Evolutionary conservation across 2,797 vertebrate species (phyloP).

Genomic region (Manis crassicaudata): DNA sequence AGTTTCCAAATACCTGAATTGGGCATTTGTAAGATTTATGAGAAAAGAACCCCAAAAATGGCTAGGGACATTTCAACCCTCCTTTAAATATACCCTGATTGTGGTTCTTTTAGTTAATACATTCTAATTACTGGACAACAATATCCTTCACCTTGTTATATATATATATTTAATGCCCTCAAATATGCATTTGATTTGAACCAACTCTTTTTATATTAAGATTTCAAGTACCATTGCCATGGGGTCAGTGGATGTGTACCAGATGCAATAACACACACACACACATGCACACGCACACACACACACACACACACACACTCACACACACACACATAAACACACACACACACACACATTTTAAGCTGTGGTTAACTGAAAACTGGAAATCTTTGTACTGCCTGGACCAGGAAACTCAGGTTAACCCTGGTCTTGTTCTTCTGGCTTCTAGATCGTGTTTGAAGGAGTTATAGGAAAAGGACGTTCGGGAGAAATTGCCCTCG

Average conservation of each 20-base stretch:
- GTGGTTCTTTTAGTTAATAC: constrained; percentile 48
- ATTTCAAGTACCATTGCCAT: constrained; percentile 66
- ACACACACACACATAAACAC: too few relatives aligned
- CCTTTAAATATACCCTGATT: neutral
- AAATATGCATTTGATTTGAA: constrained; percentile 68
- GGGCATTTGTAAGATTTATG: constrained; percentile 44
- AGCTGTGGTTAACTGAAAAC: neutral
- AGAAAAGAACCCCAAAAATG: constrained; percentile 18
- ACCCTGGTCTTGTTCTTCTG: constrained; percentile 54
- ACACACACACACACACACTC: neutral
- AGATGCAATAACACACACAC: constrained; percentile 24
- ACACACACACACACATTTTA: neutral
- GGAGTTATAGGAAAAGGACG: constrained; percentile 93
- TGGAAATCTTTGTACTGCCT: constrained; percentile 10
- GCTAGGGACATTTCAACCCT: neutral
- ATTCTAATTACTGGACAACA: constrained; percentile 34
- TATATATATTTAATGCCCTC: constrained; percentile 4
- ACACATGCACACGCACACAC: neutral
- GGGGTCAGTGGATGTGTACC: constrained; percentile 72
- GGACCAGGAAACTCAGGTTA: constrained; percentile 13
- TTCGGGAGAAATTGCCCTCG: constrained; percentile 93
- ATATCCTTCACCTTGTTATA: constrained; percentile 40
- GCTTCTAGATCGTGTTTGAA: constrained; percentile 94
- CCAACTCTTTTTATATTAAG: constrained; percentile 70
- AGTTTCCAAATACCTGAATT: constrained; percentile 34